Percentiles rank a stretch among this genome's conserved stretches.
These are phyloP conservation scores for Heterodera filipjevi DNA, from an alignment of 2,888 invertebrate species.

Conservation along the genomic window DNA sequence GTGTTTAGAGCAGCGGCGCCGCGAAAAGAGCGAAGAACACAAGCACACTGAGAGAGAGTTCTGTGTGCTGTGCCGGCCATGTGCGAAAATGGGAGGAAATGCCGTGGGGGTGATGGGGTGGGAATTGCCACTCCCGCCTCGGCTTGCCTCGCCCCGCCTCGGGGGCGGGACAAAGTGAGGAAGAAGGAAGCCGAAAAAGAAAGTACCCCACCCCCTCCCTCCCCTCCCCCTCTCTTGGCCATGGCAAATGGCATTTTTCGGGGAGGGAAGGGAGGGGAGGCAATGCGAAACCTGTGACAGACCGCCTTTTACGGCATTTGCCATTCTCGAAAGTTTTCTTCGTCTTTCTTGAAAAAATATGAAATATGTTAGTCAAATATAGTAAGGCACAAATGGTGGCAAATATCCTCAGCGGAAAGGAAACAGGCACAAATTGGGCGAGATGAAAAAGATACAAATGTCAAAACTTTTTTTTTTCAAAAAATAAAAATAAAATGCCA, in stretches of 20 bases:
- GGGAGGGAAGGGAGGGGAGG: not conserved
- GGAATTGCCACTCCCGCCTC: too few species aligned
- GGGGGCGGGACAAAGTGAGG: not conserved
- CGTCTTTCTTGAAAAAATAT: not conserved
- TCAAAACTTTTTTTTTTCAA: too few species aligned
- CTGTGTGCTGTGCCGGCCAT: not conserved
- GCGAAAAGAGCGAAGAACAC: not conserved
- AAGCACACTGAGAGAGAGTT: too few species aligned
- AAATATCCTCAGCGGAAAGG: too few species aligned
- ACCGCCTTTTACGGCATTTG: not conserved
- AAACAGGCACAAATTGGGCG: too few species aligned
- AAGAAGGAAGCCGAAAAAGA: not conserved
- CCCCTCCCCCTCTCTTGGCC: not conserved
- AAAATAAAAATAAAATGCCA: too few species aligned
- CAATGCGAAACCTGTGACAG: not conserved
- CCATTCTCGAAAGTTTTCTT: not conserved
- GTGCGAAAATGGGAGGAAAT: not conserved
- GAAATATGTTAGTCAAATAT: too few species aligned
- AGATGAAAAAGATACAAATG: too few species aligned
- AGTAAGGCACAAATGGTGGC: too few species aligned
- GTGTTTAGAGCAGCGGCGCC: not conserved
- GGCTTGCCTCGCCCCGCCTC: too few species aligned
- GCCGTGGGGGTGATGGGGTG: not conserved
- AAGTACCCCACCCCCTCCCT: too few species aligned
- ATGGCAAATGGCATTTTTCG: not conserved